Evolutionary conservation across 2,888 invertebrate species (phyloP).

Genomic region (Drosophila flavopinicola): DNA sequence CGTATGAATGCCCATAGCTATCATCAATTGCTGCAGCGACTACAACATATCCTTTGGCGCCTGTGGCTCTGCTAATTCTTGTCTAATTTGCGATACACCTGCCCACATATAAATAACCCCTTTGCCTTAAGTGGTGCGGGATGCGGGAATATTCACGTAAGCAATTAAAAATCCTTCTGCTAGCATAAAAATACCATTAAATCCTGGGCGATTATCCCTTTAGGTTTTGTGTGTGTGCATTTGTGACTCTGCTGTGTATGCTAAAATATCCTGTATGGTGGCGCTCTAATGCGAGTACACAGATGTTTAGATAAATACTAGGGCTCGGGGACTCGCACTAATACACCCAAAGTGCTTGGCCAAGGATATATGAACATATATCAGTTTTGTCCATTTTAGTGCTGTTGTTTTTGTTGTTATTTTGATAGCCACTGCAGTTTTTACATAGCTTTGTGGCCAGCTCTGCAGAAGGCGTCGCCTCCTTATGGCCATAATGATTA

Average conservation of each 20-base stretch:
- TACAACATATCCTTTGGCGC: slow-evolving; percentile 10
- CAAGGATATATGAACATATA: slow-evolving; percentile 45
- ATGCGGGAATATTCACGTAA: slow-evolving; percentile 28
- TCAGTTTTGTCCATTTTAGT: slow-evolving; percentile 43
- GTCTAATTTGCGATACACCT: slow-evolving; percentile 70
- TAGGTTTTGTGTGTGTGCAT: slow-evolving; percentile 23
- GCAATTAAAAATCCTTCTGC: slow-evolving; percentile 77
- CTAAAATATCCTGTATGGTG: slow-evolving; percentile 18
- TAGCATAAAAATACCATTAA: slow-evolving; percentile 74
- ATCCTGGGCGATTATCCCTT: slow-evolving; percentile 66
- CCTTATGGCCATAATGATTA: slow-evolving; percentile 73
- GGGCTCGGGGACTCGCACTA: slow-evolving; percentile 29
- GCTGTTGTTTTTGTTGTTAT: slow-evolving; percentile 46
- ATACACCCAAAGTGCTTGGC: slow-evolving; percentile 52
- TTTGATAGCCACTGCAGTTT: slow-evolving; percentile 71
- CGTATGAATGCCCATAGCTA: slow-evolving; percentile 47
- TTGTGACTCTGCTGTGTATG: slow-evolving; percentile 10
- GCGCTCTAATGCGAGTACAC: slow-evolving; percentile 38
- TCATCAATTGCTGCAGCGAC: slow-evolving; percentile 52
- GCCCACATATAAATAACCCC: slow-evolving; percentile 36
- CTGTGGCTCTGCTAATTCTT: slow-evolving; percentile 49
- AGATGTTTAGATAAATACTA: slow-evolving; percentile 55
- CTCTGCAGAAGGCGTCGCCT: slow-evolving; percentile 39
- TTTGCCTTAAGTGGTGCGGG: slow-evolving; percentile 3
- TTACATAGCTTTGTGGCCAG: slow-evolving; percentile 58